Evolutionary conservation across 2,113 vertebrate species (phyloP), one percentile per base, ranked within the genome.

Genomic region (Nesoenas mayeri): DNA sequence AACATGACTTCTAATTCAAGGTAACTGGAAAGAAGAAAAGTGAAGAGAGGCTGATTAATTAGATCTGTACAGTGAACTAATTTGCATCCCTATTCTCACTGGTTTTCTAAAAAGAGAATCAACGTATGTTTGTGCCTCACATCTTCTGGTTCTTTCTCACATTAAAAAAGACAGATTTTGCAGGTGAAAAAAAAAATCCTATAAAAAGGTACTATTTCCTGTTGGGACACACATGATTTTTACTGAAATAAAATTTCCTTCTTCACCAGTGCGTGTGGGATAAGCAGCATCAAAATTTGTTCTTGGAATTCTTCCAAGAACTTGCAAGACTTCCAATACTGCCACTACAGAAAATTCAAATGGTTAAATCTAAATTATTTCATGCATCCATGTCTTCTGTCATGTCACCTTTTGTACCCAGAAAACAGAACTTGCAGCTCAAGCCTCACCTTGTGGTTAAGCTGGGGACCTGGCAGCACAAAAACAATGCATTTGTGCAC

Each of bases 51-150:
- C 83, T 93, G 88, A 94, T 95, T 96, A 97, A 96, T 97, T 97
- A 96, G 96, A 94, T 93, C 92, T 72, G 73, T 72, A 84, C 54
- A 69, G 92, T 81, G 96, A 96, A 95, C 96, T 96, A 95, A 97
- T 96, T 96, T 96, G 96, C 96, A 96, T 97, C 88, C 61, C 79
- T 97, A 94, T 96, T 96, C 96, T 96, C 96, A 79, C 92, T 84
- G 96, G 95, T 95, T 96, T 96, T 96, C 95, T 96, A 96, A 95
- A 96, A 95, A 95, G 91, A 94, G 93, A 90, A 95, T 86, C 88
- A 65, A 86, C 0, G 70, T 86, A 62, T 92, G 83, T 93, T 95
- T 96, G 88, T 87, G 88, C 83, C 65, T 97, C 73, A 72, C 73
- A 94, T 93, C 85, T 84, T 94, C 80, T 91, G 72, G 72, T 79